Evolutionary conservation across 2,113 vertebrate species (phyloP).

Genomic region (Dicentrarchus labrax): DNA sequence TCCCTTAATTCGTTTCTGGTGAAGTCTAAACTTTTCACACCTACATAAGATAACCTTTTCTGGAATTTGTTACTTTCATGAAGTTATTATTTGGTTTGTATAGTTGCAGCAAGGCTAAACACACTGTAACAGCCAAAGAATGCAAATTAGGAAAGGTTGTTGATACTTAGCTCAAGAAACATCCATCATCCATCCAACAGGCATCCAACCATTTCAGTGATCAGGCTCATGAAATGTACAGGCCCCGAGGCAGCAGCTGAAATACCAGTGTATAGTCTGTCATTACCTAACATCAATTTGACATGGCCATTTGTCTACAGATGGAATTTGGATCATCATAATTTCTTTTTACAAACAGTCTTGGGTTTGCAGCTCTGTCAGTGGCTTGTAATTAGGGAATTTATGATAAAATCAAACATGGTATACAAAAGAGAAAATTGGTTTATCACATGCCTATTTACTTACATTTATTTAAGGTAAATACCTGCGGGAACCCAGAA

Average conservation of each 20-base stretch:
- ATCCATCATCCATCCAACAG: constrained; percentile 34
- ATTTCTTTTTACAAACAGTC: constrained; percentile 18
- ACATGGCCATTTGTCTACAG: constrained; percentile 36
- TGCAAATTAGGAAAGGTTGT: constrained; percentile 41
- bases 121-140: constrained; percentile 31
- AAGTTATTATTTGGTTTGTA: not conserved
- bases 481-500: too few relatives aligned
- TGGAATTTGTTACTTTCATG: too few relatives aligned
- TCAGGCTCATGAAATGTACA: constrained; percentile 19
- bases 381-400: not conserved
- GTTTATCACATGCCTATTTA: not conserved
- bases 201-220: constrained; percentile 32
- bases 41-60: too few relatives aligned
- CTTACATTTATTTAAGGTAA: not conserved
- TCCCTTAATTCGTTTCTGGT: too few relatives aligned
- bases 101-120: constrained; percentile 15
- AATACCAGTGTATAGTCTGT: constrained; percentile 50
- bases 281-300: constrained; percentile 58
- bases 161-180: constrained; percentile 22
- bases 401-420: not conserved
- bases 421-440: not conserved
- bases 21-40: too few relatives aligned
- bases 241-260: constrained; percentile 53
- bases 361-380: not conserved
- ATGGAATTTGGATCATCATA: constrained; percentile 47